phyloP scores from a whole-genome alignment of 2,888 invertebrate genomes.

The Calameuta filiformis region DNA sequence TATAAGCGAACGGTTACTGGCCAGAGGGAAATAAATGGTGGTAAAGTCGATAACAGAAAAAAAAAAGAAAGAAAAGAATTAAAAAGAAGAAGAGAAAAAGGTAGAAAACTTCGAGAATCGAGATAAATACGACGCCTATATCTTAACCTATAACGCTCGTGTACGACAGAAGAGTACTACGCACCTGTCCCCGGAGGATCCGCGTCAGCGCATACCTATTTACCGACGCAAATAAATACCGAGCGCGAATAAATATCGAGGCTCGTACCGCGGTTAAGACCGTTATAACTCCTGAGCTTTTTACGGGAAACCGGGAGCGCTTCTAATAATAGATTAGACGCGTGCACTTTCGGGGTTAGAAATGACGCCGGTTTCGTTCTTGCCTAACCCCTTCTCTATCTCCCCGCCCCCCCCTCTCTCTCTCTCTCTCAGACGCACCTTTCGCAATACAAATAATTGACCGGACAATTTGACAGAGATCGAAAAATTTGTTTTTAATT shows the following conservation, averaged over 20 bases:
- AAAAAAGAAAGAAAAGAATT: conserved; percentile 4
- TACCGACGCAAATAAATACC: conserved; percentile 2
- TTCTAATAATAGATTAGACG: background rate
- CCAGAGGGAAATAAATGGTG: background rate
- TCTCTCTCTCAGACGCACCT: conserved; percentile 2
- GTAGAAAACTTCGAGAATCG: conserved; percentile 11
- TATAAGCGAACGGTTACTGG: too few relatives aligned
- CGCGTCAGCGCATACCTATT: conserved; percentile 1
- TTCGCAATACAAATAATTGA: background rate
- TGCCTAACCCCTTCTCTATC: conserved; percentile 6
- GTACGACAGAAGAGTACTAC: background rate
- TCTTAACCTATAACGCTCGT: too few relatives aligned
- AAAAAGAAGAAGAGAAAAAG: conserved; percentile 1
- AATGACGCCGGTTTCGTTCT: conserved; percentile 11
- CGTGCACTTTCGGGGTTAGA: too few relatives aligned
- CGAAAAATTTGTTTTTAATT: conserved; percentile 12
- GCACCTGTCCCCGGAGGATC: background rate
- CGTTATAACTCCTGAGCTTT: conserved; percentile 1
- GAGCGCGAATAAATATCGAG: conserved; percentile 3
- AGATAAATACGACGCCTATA: background rate
- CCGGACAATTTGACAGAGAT: conserved; percentile 18
- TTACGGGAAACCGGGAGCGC: conserved; percentile 5
- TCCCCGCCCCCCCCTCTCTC: conserved; percentile 5
- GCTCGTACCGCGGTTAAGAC: background rate
- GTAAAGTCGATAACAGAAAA: conserved; percentile 15